Evolutionary conservation across 2,888 invertebrate genomes (phyloP).

Genomic region (Thera britannica): DNA sequence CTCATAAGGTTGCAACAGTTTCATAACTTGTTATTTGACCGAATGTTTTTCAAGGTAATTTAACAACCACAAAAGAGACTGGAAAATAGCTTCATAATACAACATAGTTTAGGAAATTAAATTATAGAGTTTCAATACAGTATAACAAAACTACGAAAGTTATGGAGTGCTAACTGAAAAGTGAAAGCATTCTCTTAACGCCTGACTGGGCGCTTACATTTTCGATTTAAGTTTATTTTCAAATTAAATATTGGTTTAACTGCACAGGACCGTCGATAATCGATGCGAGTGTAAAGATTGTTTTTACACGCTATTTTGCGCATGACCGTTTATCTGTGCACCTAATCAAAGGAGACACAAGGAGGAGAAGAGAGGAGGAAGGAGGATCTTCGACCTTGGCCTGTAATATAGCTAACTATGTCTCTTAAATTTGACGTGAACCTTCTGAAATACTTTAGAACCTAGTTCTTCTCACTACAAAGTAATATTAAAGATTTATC

Average conservation of each 20-base stretch:
- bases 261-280: constrained; percentile 51
- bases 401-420: neutral
- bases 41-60: constrained; percentile 32
- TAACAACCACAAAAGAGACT: constrained; percentile 32
- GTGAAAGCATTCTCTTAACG: constrained; percentile 65
- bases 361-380: too few species aligned
- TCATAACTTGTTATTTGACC: constrained; percentile 29
- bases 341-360: too few species aligned
- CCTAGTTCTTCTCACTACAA: neutral
- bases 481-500: neutral
- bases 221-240: constrained; percentile 51
- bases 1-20: constrained; percentile 33
- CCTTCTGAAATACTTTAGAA: neutral
- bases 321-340: constrained; percentile 32
- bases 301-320: constrained; percentile 37
- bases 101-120: neutral
- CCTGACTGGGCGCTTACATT: constrained; percentile 53
- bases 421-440: neutral
- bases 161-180: constrained; percentile 56
- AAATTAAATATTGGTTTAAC: constrained; percentile 64
- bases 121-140: constrained; percentile 32
- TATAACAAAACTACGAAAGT: constrained; percentile 49
- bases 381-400: too few species aligned
- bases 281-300: constrained; percentile 48
- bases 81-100: constrained; percentile 27